Evolutionary conservation across 1,140 invertebrate species (phyloP), one percentile per base, ranked within the genome.

Genomic region (Drosophila burlai): DNA sequence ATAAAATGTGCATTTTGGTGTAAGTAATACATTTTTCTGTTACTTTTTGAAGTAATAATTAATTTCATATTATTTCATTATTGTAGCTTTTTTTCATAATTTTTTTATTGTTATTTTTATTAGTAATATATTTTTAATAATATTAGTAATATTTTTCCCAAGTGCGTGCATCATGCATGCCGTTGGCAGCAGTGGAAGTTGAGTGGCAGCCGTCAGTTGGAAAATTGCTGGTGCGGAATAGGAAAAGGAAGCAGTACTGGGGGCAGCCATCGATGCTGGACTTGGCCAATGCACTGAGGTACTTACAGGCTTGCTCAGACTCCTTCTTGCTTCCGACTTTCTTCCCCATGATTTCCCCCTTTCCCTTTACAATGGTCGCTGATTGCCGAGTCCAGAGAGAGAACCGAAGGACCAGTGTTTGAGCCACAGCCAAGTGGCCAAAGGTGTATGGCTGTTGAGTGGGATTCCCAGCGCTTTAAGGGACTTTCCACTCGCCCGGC

Each of bases 161-260:
- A 68, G 67, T 71, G 67, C 76, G 76, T 74, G 62, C 73, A 80
- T 87, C 80, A 83, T 83, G 77, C 69, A 83, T 83, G 84, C 68
- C 73, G 64, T 65, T 63, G 58, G 72, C 49, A 67, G 76, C 36
- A 72, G 79, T 34, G 52, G 61, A 69, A 73, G 58, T 71, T 80
- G 79, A 80, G 63, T 75, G 83, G 76, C 80, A 87, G 67, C 54
- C 68, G 52, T 59, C 57, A 62, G 61, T 81, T 49, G 52, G 49
- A 68, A 55, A 71, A 11, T 55, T 49, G 66, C 45, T 52, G 42
- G 36, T 15, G 55, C 31, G 45, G 64, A 80, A 58, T 46, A 38
- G 45, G 46, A 11, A 34, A 67, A 21, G 71, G 29, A 40, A 50
- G 47, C 42, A 24, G 31, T n/a, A 29, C 24, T 49, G 11, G 36